phyloP scores from a whole-genome alignment of 2,888 invertebrate genomes.

The Lamellibrachia satsuma region DNA sequence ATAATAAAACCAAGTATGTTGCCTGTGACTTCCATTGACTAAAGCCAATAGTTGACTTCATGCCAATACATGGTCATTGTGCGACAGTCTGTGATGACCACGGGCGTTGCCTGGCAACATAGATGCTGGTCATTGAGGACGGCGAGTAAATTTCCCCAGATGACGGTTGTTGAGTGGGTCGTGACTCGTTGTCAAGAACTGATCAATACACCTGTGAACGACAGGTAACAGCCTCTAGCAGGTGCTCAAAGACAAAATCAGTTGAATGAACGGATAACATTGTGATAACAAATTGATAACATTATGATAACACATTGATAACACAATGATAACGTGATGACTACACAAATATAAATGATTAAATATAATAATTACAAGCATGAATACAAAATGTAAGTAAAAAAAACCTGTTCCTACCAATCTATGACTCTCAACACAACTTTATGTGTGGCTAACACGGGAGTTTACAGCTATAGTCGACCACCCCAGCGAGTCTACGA shows the following conservation, averaged over 20 bases:
- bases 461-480: background rate
- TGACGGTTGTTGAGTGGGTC: background rate
- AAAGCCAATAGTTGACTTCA: background rate
- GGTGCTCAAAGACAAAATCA: background rate
- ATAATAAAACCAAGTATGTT: background rate
- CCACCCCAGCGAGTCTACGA: background rate
- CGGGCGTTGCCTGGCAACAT: background rate
- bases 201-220: slow-evolving; percentile 7
- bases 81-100: background rate
- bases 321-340: background rate
- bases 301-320: background rate
- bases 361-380: no score
- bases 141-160: slow-evolving; percentile 12
- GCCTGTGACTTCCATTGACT: background rate
- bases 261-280: background rate
- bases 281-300: background rate
- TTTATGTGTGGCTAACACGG: no score
- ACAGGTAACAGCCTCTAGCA: background rate
- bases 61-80: background rate
- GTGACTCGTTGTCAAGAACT: background rate
- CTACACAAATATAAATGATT: no score
- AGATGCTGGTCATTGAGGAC: background rate
- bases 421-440: no score
- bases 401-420: no score
- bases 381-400: no score